Conservation (phyloP, 1,140 invertebrate genomes). For the Achroia grisella region DNA sequence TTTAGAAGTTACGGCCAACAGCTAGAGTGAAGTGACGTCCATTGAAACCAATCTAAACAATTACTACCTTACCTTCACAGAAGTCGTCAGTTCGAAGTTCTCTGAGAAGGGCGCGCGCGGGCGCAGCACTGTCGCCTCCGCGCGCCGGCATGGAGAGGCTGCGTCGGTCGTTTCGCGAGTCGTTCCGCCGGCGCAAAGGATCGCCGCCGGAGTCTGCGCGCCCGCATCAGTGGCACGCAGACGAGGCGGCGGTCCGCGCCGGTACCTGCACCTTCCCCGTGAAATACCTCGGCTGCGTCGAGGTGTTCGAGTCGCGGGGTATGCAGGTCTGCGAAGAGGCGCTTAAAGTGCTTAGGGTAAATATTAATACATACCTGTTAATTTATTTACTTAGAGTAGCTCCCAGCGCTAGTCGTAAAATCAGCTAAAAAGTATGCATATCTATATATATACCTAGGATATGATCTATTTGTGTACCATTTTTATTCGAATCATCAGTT, state of each 20-base stretch:
- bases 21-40: too few relatives aligned
- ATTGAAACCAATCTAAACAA: too few relatives aligned
- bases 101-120: constrained; percentile 76
- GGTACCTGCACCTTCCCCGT: constrained; percentile 98
- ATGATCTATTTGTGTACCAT: too few relatives aligned
- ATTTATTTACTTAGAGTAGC: too few relatives aligned
- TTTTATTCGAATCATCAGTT: too few relatives aligned
- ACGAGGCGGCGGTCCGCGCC: constrained; percentile 94
- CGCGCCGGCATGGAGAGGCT: constrained; percentile 91
- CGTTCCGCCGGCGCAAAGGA: constrained; percentile 88
- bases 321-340: constrained; percentile 99
- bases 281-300: constrained; percentile 98
- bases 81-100: constrained; percentile 73
- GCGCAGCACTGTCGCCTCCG: constrained; percentile 81
- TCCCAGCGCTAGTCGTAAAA: too few relatives aligned
- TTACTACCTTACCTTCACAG: constrained; percentile 33
- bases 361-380: too few relatives aligned
- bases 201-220: constrained; percentile 93
- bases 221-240: constrained; percentile 98
- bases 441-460: too few relatives aligned
- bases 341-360: constrained; percentile 92
- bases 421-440: too few relatives aligned
- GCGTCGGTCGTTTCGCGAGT: constrained; percentile 92
- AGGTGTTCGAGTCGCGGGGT: constrained; percentile 98
- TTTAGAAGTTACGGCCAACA: too few relatives aligned